These are phyloP conservation scores for Chaetops frenatus DNA, from an alignment of 2,113 vertebrate genomes.

Conservation along the genomic window DNA sequence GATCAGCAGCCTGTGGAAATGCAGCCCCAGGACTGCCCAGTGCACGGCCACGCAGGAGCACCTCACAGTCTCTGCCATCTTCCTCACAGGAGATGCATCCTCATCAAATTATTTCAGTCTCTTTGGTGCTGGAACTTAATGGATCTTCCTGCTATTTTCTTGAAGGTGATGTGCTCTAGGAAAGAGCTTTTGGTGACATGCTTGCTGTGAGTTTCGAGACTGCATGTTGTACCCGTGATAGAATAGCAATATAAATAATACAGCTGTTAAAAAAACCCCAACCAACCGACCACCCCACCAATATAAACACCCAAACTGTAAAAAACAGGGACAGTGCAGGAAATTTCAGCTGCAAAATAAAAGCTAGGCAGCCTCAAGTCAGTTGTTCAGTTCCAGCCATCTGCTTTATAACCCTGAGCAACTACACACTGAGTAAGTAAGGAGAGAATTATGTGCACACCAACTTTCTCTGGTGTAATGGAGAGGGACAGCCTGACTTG, in stretches of 20 bases:
- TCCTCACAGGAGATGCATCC: not conserved
- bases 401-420: not conserved
- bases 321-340: not conserved
- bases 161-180: not conserved
- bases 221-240: not conserved
- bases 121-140: not conserved
- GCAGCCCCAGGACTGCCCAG: fast-evolving
- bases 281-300: not conserved
- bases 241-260: not conserved
- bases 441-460: not conserved
- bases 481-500: not conserved
- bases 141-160: not conserved
- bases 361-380: not conserved
- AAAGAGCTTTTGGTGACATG: not conserved
- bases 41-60: fast-evolving
- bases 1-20: not conserved
- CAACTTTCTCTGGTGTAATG: not conserved
- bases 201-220: not conserved
- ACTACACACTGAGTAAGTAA: not conserved
- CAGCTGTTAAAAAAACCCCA: not conserved
- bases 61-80: not conserved
- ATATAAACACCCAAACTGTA: not conserved
- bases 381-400: not conserved
- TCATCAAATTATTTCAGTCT: not conserved
- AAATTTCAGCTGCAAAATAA: not conserved